Conservation (phyloP, 1,140 invertebrate species). For the Tribolium castaneum region DNA sequence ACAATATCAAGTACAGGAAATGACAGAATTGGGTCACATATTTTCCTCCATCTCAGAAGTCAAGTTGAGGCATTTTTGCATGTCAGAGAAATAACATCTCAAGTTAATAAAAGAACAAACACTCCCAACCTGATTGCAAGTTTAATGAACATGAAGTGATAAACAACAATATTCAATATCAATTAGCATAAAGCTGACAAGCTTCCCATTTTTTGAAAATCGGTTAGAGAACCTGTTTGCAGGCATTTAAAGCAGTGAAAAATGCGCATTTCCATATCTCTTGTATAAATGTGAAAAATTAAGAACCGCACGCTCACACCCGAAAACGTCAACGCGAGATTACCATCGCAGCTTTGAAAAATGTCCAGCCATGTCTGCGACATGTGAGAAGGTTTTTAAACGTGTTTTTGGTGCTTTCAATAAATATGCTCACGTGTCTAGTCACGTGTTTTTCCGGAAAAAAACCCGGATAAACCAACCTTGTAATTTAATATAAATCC, state of each 20-base stretch:
- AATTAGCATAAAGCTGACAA: conserved; percentile 11
- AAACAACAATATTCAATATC: conserved; percentile 11
- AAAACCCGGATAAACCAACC: conserved; percentile 10
- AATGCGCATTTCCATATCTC: background rate
- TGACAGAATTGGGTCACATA: background rate
- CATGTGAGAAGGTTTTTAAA: conserved; percentile 5
- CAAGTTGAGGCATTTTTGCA: background rate
- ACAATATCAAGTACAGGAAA: background rate
- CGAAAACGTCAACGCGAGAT: background rate
- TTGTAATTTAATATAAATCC: conserved; percentile 34
- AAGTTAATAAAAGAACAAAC: background rate
- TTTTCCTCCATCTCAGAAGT: background rate
- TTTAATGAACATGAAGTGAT: background rate
- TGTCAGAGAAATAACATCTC: background rate
- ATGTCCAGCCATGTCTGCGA: background rate
- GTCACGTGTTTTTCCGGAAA: background rate
- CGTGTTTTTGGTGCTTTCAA: background rate
- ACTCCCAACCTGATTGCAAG: background rate
- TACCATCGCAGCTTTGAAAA: background rate
- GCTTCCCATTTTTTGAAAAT: background rate
- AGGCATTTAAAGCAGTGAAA: background rate
- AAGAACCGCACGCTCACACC: conserved; percentile 1
- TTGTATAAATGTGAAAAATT: conserved; percentile 4
- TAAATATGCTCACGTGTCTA: background rate
- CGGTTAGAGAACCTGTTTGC: background rate